These are phyloP conservation scores for Trinorchestia longiramus DNA, from an alignment of 1,140 invertebrate genomes.

Conservation along the genomic window DNA sequence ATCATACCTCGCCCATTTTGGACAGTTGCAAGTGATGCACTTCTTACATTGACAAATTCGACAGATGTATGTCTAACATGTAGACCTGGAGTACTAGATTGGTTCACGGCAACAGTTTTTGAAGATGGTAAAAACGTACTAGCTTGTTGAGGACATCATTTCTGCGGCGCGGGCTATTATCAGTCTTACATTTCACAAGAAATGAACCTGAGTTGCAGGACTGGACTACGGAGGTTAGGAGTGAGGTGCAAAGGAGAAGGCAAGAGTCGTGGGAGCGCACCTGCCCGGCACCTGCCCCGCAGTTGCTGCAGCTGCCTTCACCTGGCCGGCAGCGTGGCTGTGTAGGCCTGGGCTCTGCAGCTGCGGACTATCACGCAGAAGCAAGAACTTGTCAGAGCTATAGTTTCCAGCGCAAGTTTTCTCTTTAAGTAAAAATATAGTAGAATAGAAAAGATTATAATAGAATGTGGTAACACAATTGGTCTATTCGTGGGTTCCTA, in stretches of 20 bases:
- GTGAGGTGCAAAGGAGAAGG: not conserved
- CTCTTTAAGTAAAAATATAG: too few species aligned
- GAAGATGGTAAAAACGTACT: too few species aligned
- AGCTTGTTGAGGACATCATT: too few species aligned
- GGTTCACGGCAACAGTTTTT: too few species aligned
- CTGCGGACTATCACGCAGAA: not conserved
- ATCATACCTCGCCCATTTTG: too few species aligned
- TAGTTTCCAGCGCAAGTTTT: not conserved
- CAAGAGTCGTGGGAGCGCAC: constrained; percentile 39
- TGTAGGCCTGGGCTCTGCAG: not conserved
- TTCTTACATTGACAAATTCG: too few species aligned
- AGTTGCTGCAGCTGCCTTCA: not conserved
- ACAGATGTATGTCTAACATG: too few species aligned
- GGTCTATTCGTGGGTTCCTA: too few species aligned
- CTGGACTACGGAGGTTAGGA: not conserved
- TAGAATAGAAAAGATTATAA: too few species aligned
- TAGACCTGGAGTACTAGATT: too few species aligned
- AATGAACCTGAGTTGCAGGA: not conserved
- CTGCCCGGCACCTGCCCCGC: constrained; percentile 38
- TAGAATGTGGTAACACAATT: too few species aligned
- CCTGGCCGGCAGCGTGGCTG: not conserved
- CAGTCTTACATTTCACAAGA: not conserved
- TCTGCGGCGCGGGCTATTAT: not conserved
- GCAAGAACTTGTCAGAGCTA: not conserved
- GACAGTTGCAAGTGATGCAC: too few species aligned